A percentile compares a stretch with the other conserved stretches of the same genome.
These are phyloP conservation scores for Xestobium rufovillosum DNA, from an alignment of 2,888 invertebrate species.

Conservation along the genomic window DNA sequence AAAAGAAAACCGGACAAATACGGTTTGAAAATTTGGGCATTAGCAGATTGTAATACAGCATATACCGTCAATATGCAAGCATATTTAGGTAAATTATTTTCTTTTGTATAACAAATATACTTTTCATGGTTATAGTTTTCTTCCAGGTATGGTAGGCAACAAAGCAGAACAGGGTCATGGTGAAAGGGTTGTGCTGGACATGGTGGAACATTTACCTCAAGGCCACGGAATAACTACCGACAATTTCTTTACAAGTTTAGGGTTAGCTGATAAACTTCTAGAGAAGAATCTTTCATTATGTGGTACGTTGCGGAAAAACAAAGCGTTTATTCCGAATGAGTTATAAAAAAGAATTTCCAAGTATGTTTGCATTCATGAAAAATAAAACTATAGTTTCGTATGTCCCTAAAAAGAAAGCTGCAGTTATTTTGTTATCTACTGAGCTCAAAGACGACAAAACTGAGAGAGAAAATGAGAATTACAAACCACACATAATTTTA, in stretches of 20 bases:
- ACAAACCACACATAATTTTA: conserved; percentile 22
- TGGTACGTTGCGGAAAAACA: conserved; percentile 18
- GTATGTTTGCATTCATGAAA: conserved; percentile 20
- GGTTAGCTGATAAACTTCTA: conserved; percentile 13
- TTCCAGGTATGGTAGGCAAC: no score
- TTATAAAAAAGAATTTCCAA: conserved; percentile 15
- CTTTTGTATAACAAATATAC: no score
- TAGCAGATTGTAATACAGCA: no score
- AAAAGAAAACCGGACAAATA: no score
- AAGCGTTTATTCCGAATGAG: conserved; percentile 15
- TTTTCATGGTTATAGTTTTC: no score
- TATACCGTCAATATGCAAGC: no score
- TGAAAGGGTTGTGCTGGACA: conserved; percentile 13
- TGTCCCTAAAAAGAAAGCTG: conserved; percentile 15
- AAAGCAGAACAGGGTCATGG: conserved; percentile 7
- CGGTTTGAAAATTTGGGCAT: no score
- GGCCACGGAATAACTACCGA: conserved; percentile 17
- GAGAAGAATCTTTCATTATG: conserved; percentile 14
- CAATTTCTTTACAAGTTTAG: conserved; percentile 39
- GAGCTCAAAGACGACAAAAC: conserved; percentile 17
- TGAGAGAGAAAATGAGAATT: conserved; percentile 14
- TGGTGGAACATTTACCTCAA: conserved; percentile 11
- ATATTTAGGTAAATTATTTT: no score
- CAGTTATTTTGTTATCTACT: conserved; percentile 15
- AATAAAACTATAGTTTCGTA: conserved; percentile 18